phyloP scores from a whole-genome alignment of 2,888 invertebrate species.

The Apodemia duryi region DNA sequence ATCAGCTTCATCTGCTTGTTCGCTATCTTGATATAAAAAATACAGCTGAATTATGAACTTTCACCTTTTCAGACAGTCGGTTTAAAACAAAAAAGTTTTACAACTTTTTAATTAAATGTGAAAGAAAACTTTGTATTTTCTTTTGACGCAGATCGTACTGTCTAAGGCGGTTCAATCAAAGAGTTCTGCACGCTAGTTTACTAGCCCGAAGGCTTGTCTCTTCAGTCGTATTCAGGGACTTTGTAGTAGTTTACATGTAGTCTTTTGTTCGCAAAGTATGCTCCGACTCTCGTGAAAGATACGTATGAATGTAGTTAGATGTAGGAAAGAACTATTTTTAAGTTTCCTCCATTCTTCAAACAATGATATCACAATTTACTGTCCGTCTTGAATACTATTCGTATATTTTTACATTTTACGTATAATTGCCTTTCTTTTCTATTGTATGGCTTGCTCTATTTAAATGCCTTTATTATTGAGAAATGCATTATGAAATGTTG shows the following conservation, averaged over 20 bases:
- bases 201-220: constrained; percentile 36
- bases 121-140: not conserved
- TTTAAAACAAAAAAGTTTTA: not conserved
- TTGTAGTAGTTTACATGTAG: constrained; percentile 43
- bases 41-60: too few species aligned
- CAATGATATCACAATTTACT: constrained; percentile 30
- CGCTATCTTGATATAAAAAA: too few species aligned
- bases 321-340: constrained; percentile 34
- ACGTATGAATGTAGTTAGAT: constrained; percentile 41
- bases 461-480: not conserved
- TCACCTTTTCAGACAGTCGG: too few species aligned
- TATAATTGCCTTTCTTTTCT: constrained; percentile 9
- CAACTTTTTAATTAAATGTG: not conserved
- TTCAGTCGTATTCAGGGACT: constrained; percentile 39
- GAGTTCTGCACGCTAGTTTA: constrained; percentile 33
- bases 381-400: constrained; percentile 17
- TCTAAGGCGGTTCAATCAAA: not conserved
- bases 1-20: too few species aligned
- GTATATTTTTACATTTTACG: constrained; percentile 4
- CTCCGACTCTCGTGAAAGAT: constrained; percentile 33
- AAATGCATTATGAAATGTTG: not conserved
- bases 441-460: not conserved
- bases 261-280: constrained; percentile 58
- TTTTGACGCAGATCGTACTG: not conserved
- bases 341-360: constrained; percentile 22